Evolutionary conservation across 2,888 invertebrate species (phyloP), one percentile per base, ranked within the genome.

Genomic region (Temnothorax ravouxi): DNA sequence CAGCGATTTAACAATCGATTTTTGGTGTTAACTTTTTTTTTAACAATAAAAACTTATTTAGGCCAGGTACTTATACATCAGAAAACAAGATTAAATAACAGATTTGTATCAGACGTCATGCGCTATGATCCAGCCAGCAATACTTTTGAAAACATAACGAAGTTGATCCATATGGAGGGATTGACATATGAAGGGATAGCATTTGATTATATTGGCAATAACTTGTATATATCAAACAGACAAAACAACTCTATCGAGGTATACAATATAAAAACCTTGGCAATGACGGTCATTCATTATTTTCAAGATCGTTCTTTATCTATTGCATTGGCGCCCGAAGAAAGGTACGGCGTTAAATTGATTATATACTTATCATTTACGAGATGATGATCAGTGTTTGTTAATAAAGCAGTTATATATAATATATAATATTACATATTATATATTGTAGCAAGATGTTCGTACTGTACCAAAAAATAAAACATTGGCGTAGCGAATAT

Each of bases 141-240:
- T 8, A 69, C 89, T 0, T 29, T 93, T 0, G 89, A 87, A 1
- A 87, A 88, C 0, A 89, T 96, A 2, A 91, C 96, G 0, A 92
- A 2, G n/a, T n/a, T n/a, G 5, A 1, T 47, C 4, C 15, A 29
- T 29, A 3, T 0, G 29, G 3, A 2, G n/a, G n/a, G n/a, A 25
- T 25, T 94, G 2, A 0, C 13, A 18, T 97, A 0, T 34, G 95
- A 95, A 71, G 96, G 96, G 8, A 94, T 97, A 95, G 96, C 96
- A 88, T 96, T 96, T 89, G 98, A 98, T 95, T 95, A 96, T 88
- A 95, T 96, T 11, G 96, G 97, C 0, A 97, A 97, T 85, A 97
- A 97, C 88, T 94, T 98, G 0, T 98, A 98, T 93, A 96, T 97
- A 95, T 95, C 97, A 82, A 97, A 98, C 93, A 95, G 95, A 0